Conservation (phyloP, 2,113 vertebrate genomes). For the Alosa alosa region DNA sequence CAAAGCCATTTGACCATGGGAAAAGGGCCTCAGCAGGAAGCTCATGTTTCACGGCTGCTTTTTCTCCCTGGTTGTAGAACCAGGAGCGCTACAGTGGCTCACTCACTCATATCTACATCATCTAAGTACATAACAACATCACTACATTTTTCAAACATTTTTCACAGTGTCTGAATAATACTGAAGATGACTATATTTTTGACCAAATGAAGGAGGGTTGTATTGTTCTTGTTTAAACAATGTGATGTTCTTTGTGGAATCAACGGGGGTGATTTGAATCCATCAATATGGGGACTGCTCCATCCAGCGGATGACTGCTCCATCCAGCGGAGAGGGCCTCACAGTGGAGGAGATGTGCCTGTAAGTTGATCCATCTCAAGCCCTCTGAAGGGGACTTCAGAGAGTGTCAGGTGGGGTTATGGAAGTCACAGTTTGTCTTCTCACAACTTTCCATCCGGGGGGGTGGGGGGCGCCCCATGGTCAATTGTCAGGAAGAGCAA, state of each 20-base stretch:
- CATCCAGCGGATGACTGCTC: background rate
- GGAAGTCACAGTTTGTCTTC: background rate
- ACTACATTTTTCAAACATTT: background rate
- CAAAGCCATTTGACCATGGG: conserved; percentile 1
- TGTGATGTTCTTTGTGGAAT: no score
- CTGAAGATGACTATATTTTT: background rate
- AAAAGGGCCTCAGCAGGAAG: background rate
- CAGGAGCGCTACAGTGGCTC: background rate
- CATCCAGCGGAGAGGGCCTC: background rate
- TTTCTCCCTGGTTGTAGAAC: background rate
- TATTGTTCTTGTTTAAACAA: background rate
- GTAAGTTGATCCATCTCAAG: background rate
- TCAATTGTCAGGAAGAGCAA: background rate
- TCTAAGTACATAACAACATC: background rate
- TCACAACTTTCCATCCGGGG: background rate
- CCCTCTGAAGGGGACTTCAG: background rate
- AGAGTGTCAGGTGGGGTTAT: background rate
- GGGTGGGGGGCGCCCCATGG: background rate
- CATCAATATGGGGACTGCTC: background rate
- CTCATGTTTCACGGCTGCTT: background rate
- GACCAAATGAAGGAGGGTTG: background rate
- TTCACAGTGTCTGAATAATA: background rate
- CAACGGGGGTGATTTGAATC: background rate
- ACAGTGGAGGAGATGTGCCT: background rate
- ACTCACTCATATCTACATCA: background rate